Base-by-base conservation (phyloP, 2,113 vertebrate species). In the Eulemur rufifrons region DNA sequence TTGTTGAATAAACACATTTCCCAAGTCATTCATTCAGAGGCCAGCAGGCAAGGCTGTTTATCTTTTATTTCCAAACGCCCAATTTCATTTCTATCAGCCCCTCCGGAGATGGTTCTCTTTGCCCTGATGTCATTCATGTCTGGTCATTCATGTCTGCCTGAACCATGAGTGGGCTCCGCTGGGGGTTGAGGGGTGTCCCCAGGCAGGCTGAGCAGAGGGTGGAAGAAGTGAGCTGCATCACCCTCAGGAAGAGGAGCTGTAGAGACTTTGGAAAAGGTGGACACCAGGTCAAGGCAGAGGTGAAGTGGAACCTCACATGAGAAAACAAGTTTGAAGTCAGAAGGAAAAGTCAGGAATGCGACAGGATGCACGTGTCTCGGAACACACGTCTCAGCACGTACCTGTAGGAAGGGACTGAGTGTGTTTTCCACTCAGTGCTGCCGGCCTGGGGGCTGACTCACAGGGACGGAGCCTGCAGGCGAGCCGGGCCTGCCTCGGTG, bases 61-160 rank as follows among this genome's bases (percentile, higher is more conserved):
- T 34, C 71, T 63, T 71, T 34, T 78, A 86, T 74, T 87, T 94
- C 59, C 52, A 74, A 84, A 94, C 32, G 2, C 10, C 50, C 15
- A 2, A 21, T 42, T 80, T 84, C 37, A 12, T 87, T 80, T 82
- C 27, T 37, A 2, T 52, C 50, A 29, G 45, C 2, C 12, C 52
- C 42, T 84, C 56, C 52, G 32, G 25, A 56, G 71, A 86, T 9
- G 8, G 17, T 45, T 86, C 5, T 0, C 3, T 59, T 56, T 37
- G 11, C 14, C 14, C 15, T 12, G 9, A 20, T 6, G 0, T 61
- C 39, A 54, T 61, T 64, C 13, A 8, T 12, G 9, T 50, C 45
- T 39, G 34, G 0, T 61, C 39, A 54, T 61, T 64, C 13, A 8
- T 12, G 9, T 50, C 45, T 39, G 34, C 17, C 1, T 34, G 63